Percentiles rank a stretch among this genome's conserved stretches.
phyloP scores from a whole-genome alignment of 2,113 vertebrate genomes.

The Upupa epops region DNA sequence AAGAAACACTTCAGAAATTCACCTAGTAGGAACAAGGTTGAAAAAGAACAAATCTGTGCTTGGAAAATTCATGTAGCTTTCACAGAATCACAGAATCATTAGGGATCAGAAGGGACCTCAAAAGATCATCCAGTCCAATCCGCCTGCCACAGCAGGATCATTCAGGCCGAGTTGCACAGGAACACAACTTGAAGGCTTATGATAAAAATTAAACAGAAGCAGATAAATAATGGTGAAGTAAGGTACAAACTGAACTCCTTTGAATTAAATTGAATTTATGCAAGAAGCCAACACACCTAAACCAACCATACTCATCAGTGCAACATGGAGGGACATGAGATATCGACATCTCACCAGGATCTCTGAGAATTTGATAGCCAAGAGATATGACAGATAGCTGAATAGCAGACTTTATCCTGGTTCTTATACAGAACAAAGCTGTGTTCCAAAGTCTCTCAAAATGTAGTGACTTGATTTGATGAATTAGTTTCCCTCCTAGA shows the following conservation, averaged over 20 bases:
- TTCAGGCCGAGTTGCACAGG: too few species aligned
- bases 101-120: too few species aligned
- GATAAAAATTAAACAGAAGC: neutral
- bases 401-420: neutral
- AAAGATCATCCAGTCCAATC: too few species aligned
- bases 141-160: too few species aligned
- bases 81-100: too few species aligned
- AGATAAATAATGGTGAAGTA: neutral
- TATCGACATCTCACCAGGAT: neutral
- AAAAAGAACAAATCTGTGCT: neutral
- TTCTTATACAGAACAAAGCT: neutral
- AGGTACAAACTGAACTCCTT: neutral
- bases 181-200: neutral
- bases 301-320: neutral
- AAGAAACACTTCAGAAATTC: neutral
- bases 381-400: slow-evolving; percentile 8
- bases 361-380: neutral
- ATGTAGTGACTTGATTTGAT: neutral
- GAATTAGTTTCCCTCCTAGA: slow-evolving; percentile 11
- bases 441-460: neutral
- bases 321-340: neutral
- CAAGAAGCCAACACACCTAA: neutral
- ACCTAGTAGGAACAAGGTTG: neutral
- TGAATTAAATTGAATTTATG: neutral
- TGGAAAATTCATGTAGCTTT: neutral